Conservation (phyloP, 2,113 vertebrate genomes). For the Galeopterus variegatus region DNA sequence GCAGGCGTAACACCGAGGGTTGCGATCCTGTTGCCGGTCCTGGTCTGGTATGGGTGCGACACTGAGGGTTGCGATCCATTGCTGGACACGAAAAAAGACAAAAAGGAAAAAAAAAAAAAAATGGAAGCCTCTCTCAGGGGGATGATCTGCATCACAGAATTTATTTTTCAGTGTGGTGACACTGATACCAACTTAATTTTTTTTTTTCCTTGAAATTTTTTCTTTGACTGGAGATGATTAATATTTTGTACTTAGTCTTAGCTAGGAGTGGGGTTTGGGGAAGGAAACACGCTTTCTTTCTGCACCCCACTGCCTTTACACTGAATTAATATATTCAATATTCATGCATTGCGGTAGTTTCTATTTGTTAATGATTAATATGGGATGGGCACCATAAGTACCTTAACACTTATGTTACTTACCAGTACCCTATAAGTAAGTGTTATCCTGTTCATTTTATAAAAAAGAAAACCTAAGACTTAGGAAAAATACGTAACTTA, state of each 20-base stretch:
- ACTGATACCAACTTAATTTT: constrained; percentile 59
- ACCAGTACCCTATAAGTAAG: fast-evolving
- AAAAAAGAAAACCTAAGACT: background rate
- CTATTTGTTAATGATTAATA: background rate
- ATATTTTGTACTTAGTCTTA: constrained; percentile 23
- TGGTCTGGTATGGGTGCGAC: too few relatives aligned
- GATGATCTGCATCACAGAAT: constrained; percentile 59
- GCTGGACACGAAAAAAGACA: too few relatives aligned
- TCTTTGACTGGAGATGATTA: background rate
- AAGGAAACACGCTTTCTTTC: background rate
- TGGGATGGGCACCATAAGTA: background rate
- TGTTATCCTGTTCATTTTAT: background rate
- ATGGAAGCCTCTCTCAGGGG: background rate
- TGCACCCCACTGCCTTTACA: background rate
- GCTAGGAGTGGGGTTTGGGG: background rate
- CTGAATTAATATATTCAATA: background rate
- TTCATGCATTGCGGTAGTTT: background rate
- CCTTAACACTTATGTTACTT: background rate
- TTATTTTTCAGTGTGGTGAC: constrained; percentile 59
- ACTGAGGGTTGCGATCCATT: too few relatives aligned
- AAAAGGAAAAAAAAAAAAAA: too few relatives aligned
- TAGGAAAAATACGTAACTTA: background rate
- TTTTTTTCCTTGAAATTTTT: background rate
- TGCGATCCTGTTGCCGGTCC: too few relatives aligned
- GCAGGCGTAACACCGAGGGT: too few relatives aligned